Conservation (phyloP, 2,888 invertebrate species). For the Phortica okadai region DNA sequence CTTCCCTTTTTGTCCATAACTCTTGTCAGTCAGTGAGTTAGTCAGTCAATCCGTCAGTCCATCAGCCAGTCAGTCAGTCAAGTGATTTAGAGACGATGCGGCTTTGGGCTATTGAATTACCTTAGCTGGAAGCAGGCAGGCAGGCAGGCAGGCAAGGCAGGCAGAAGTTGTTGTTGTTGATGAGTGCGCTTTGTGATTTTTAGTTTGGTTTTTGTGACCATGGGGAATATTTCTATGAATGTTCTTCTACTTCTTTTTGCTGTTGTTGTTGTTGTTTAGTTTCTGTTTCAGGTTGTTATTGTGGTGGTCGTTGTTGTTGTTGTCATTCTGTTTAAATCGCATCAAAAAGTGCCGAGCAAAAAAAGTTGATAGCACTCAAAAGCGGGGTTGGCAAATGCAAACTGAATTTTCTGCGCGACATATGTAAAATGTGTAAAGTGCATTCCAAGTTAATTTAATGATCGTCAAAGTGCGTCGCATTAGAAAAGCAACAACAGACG, state of each 20-base stretch:
- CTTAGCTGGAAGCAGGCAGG: constrained; percentile 39
- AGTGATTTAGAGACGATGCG: constrained; percentile 27
- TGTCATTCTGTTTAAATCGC: constrained; percentile 35
- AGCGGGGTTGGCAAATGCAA: constrained; percentile 22
- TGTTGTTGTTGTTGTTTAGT: constrained; percentile 15
- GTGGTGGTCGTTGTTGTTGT: constrained; percentile 32
- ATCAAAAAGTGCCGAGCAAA: constrained; percentile 29
- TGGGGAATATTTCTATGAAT: constrained; percentile 14
- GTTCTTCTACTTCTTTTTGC: not conserved
- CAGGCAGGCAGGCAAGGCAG: not conserved
- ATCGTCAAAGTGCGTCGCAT: constrained; percentile 54
- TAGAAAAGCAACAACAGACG: not conserved
- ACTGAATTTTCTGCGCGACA: constrained; percentile 58
- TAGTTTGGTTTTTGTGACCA: not conserved
- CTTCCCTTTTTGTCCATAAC: not conserved
- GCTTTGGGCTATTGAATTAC: constrained; percentile 68
- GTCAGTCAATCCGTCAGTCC: constrained; percentile 3
- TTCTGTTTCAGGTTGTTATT: constrained; percentile 22
- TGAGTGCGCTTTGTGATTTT: constrained; percentile 19
- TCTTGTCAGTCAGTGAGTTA: not conserved
- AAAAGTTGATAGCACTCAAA: constrained; percentile 10
- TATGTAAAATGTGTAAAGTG: constrained; percentile 75
- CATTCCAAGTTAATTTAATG: constrained; percentile 69
- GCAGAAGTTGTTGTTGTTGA: not conserved
- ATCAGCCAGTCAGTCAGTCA: not conserved